Base-by-base conservation (phyloP, 2,888 invertebrate genomes). In the Amaurobius ferox region DNA sequence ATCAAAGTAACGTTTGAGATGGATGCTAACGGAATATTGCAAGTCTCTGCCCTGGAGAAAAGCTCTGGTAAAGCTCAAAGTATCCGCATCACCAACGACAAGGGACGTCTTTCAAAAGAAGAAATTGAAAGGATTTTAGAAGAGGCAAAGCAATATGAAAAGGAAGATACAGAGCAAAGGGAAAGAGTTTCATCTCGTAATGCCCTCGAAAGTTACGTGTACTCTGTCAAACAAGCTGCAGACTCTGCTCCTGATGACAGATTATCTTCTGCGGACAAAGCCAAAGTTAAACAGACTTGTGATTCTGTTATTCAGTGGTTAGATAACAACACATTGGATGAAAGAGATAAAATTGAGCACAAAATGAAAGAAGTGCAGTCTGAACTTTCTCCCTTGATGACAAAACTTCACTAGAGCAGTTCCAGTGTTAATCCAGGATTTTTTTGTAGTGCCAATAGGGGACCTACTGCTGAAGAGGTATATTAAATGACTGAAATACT, bases 311-410 rank as follows among this genome's bases (percentile, higher is more conserved):
- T 96, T 79, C 92, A 93, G 13, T 97, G 97, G 97, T 91, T 97
- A 48, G 97, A 97, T 89, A 91, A 92, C 29, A 96, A 97, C 90
- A 93, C 94, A 0, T 92, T 95, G 64, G 97, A 96, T 5, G 94
- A 95, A 73, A 95, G 94, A 89, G 94, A 94, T 13, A 96, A 96
- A 89, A 94, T 94, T 88, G 95, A 96, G 92, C n/a, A n/a, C n/a
- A n/a, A n/a, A n/a, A n/a, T n/a, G n/a, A n/a, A n/a, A n/a, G n/a
- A n/a, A n/a, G n/a, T n/a, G n/a, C n/a, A n/a, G n/a, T n/a, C n/a
- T n/a, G n/a, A n/a, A n/a, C n/a, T n/a, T n/a, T n/a, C n/a, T n/a
- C n/a, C n/a, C n/a, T n/a, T n/a, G n/a, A n/a, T n/a, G n/a, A n/a
- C n/a, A n/a, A n/a, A n/a, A n/a, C n/a, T n/a, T n/a, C n/a, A n/a